Evolutionary conservation across 1,140 invertebrate species (phyloP), one percentile per base, ranked within the genome.

Genomic region (Sipha flava): DNA sequence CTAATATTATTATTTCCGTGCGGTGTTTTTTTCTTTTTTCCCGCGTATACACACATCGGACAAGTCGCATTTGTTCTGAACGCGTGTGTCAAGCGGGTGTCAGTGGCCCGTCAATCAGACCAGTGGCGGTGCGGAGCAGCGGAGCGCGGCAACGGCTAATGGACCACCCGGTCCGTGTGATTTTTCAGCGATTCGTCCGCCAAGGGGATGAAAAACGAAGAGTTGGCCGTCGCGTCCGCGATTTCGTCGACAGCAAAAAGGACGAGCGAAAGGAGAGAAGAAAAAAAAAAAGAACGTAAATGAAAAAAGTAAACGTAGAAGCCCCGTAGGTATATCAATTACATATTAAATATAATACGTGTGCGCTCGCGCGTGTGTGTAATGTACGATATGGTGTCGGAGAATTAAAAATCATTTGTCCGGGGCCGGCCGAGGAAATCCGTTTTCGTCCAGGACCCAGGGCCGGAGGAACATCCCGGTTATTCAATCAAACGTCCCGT

Each of bases 401-500:
- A 21, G 43, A 75, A 75, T 75, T 75, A 77, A 77, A 57, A 77
- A 77, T 57, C 49, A 59, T 77, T 77, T 77, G 73, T 77, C 70
- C 14, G 45, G 10, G 18, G 21, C 31, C 62, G 62, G 57, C 29
- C 62, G 40, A 26, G 18, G 23, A 68, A 68, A 68, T 68, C 64
- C 64, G 40, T 26, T 68, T 70, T 29, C 40, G 14, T 18, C 64
- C 40, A 6, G 2, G 40, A 21, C 12, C n/a, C n/a, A n/a, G 34
- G n/a, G 23, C 34, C 2, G 2, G 3, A 14, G 31, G n/a, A 47
- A 34, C 16, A 9, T 1, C 2, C 31, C 26, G 43, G 45, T 75
- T 75, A 75, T 77, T 77, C 73, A 16, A 77, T 77, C 73, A 77
- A 77, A 77, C 73, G 73, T 77, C 73, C 73, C 73, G 52, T 59